These are phyloP conservation scores for Drosophila paulistorum DNA, from an alignment of 1,140 invertebrate species.

Conservation along the genomic window DNA sequence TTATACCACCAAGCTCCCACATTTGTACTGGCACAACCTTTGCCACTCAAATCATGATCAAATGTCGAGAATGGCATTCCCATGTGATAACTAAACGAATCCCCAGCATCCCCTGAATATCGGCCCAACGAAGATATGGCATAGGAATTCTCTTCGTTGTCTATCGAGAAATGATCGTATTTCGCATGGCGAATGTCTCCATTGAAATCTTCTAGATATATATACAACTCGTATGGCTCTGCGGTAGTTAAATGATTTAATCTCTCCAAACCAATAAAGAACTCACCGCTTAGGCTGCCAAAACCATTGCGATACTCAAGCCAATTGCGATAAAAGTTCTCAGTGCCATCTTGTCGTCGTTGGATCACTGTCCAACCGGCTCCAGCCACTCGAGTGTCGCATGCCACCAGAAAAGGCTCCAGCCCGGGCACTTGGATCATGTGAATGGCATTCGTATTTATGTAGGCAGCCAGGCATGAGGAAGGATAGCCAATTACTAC, in stretches of 20 bases:
- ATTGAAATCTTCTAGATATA: slow-evolving; percentile 87
- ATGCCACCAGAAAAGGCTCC: slow-evolving; percentile 47
- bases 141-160: slow-evolving; percentile 86
- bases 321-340: slow-evolving; percentile 87
- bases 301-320: slow-evolving; percentile 87
- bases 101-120: slow-evolving; percentile 61
- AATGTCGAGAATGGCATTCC: slow-evolving; percentile 61
- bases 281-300: slow-evolving; percentile 86
- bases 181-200: slow-evolving; percentile 84
- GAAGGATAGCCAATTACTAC: slow-evolving; percentile 35
- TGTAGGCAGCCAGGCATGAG: slow-evolving; percentile 60
- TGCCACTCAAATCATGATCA: slow-evolving; percentile 86
- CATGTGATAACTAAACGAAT: slow-evolving; percentile 57
- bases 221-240: slow-evolving; percentile 85
- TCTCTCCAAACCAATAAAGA: slow-evolving; percentile 86
- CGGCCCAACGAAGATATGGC: slow-evolving; percentile 86
- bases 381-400: slow-evolving; percentile 57
- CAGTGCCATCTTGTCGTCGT: slow-evolving; percentile 86
- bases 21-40: slow-evolving; percentile 86
- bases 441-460: slow-evolving; percentile 53
- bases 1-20: slow-evolving; percentile 88
- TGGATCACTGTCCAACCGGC: slow-evolving; percentile 87
- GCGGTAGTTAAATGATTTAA: slow-evolving; percentile 85
- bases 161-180: slow-evolving; percentile 87
- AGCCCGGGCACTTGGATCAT: slow-evolving; percentile 48